Evolutionary conservation across 2,888 invertebrate genomes (phyloP).

Genomic region (Muscina levida): DNA sequence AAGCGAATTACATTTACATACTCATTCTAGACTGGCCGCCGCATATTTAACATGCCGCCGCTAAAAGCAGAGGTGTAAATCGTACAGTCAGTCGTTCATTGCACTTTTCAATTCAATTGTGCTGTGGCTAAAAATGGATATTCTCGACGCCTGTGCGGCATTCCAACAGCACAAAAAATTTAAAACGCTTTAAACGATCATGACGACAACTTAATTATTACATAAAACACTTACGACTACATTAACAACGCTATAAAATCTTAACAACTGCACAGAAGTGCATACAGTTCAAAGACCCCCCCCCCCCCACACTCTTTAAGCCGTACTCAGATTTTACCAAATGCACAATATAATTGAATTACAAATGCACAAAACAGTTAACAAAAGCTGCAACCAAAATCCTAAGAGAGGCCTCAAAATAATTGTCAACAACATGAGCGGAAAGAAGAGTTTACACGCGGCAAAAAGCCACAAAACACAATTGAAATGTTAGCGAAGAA

Average conservation of each 20-base stretch:
- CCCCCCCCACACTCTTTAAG: too few species aligned
- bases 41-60: too few species aligned
- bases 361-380: neutral
- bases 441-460: constrained; percentile 50
- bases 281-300: constrained; percentile 34
- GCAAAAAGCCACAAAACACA: constrained; percentile 39
- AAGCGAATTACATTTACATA: neutral
- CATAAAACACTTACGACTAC: neutral
- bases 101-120: constrained; percentile 13
- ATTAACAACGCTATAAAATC: constrained; percentile 1
- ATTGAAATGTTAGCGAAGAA: constrained; percentile 53
- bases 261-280: constrained; percentile 1
- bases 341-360: constrained; percentile 21
- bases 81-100: constrained; percentile 51
- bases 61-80: constrained; percentile 48
- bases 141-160: neutral
- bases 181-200: constrained; percentile 23
- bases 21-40: constrained; percentile 6
- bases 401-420: constrained; percentile 41
- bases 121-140: neutral
- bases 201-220: constrained; percentile 21
- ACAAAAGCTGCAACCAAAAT: neutral
- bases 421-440: constrained; percentile 64
- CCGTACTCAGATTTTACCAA: too few species aligned
- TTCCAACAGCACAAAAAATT: neutral